A percentile compares a stretch with the other conserved stretches of the same genome.
Conservation (phyloP, 2,113 vertebrate species). For the Porphyrio hochstetteri region DNA sequence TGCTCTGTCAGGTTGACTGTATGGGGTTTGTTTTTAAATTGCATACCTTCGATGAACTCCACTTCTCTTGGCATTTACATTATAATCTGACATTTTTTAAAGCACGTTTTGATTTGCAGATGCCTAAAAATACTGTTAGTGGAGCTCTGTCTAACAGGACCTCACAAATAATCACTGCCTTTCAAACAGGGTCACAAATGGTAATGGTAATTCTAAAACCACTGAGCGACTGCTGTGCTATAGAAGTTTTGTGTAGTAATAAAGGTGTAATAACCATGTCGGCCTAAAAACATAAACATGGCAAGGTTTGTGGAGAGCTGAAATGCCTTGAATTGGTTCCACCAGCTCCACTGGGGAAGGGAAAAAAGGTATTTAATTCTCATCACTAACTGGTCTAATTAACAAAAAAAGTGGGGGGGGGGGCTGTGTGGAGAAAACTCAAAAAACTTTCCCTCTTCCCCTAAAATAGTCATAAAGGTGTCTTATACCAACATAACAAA, state of each 20-base stretch:
- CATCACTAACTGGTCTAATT: not conserved
- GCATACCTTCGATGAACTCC: not conserved
- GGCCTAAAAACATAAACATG: not conserved
- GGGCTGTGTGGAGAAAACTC: not conserved
- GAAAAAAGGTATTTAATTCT: not conserved
- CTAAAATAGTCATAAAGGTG: not conserved
- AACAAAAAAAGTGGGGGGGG: not conserved
- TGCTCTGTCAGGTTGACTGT: constrained; percentile 12
- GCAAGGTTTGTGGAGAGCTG: not conserved
- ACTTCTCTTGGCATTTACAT: not conserved
- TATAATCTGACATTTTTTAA: not conserved
- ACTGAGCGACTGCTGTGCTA: not conserved
- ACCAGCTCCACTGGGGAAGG: not conserved
- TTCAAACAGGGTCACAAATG: not conserved
- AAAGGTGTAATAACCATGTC: not conserved
- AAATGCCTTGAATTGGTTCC: not conserved
- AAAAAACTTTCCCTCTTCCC: not conserved
- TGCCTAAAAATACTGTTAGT: not conserved
- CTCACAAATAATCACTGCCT: not conserved
- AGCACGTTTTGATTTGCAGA: not conserved
- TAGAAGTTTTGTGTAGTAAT: not conserved
- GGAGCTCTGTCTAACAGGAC: not conserved
- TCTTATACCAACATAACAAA: not conserved
- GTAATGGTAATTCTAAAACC: not conserved
- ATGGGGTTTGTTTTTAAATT: constrained; percentile 17